A percentile compares a stretch with the other conserved stretches of the same genome.
Evolutionary conservation across 1,140 invertebrate species (phyloP).

Genomic region (Brachionus sp.): DNA sequence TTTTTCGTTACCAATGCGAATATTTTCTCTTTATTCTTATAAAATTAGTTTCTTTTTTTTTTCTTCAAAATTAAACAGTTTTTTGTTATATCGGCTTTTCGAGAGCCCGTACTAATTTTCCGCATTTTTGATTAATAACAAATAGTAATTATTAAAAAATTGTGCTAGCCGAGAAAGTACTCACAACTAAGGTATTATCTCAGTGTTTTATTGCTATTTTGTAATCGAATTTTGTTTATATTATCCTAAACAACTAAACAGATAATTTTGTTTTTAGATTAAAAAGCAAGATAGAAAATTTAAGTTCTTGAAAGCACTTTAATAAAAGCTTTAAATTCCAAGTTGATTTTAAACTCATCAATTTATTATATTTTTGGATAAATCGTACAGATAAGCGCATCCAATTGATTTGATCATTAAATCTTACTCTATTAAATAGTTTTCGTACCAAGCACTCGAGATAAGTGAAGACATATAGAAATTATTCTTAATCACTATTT

Average conservation of each 20-base stretch:
- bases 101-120: slow-evolving; percentile 20
- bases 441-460: not conserved
- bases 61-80: not conserved
- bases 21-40: slow-evolving; percentile 5
- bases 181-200: not conserved
- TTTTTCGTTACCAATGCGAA: not conserved
- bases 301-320: slow-evolving; percentile 14
- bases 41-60: not conserved
- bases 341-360: slow-evolving; percentile 3
- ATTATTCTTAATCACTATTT: not conserved
- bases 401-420: not conserved
- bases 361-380: not conserved
- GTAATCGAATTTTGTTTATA: slow-evolving; percentile 37
- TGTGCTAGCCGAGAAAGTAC: not conserved
- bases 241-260: slow-evolving; percentile 31
- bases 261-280: slow-evolving; percentile 24
- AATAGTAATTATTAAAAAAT: not conserved
- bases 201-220: slow-evolving; percentile 4
- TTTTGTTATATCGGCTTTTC: not conserved
- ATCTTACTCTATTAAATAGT: not conserved
- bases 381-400: not conserved
- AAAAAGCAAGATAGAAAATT: slow-evolving; percentile 1
- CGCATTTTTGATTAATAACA: not conserved
- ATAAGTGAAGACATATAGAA: not conserved
- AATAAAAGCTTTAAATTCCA: not conserved